Percentiles rank a stretch among this genome's conserved stretches.
Conservation (phyloP, 2,797 vertebrate species). For the Australoheros facetus region DNA sequence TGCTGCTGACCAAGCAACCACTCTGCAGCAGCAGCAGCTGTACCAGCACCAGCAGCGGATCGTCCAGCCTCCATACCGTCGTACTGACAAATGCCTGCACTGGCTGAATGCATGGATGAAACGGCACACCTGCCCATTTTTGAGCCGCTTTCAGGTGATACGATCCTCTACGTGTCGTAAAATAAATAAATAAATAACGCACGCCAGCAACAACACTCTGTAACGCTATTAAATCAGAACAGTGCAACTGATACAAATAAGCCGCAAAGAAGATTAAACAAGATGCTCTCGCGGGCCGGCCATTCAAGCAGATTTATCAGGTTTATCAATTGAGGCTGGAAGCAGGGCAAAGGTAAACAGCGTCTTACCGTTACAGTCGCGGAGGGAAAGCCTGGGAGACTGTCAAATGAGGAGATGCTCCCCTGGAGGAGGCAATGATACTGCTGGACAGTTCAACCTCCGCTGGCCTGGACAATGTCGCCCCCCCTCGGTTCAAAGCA, state of each 20-base stretch:
- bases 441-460: slow-evolving; percentile 36
- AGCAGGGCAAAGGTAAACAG: slow-evolving; percentile 17
- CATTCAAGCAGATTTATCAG: background rate
- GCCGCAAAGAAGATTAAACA: background rate
- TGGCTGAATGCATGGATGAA: slow-evolving; percentile 7
- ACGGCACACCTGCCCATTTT: slow-evolving; percentile 50
- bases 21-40: slow-evolving; percentile 62
- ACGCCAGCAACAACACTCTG: slow-evolving; percentile 44
- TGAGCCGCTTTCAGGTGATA: slow-evolving; percentile 39
- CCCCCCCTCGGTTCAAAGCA: slow-evolving; percentile 46
- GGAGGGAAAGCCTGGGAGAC: slow-evolving; percentile 49
- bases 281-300: background rate
- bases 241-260: slow-evolving; percentile 35
- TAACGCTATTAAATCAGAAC: slow-evolving; percentile 27
- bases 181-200: background rate
- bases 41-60: slow-evolving; percentile 11
- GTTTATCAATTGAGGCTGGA: background rate
- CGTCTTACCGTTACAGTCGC: slow-evolving; percentile 70
- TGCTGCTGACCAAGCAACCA: slow-evolving; percentile 71
- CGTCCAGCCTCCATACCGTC: slow-evolving; percentile 44
- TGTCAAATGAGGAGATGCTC: slow-evolving; percentile 71
- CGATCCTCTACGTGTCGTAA: slow-evolving; percentile 18
- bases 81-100: slow-evolving; percentile 20
- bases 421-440: slow-evolving; percentile 56
- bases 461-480: slow-evolving; percentile 26